phyloP scores from a whole-genome alignment of 2,797 vertebrate species.

The Anolis apletophallus region DNA sequence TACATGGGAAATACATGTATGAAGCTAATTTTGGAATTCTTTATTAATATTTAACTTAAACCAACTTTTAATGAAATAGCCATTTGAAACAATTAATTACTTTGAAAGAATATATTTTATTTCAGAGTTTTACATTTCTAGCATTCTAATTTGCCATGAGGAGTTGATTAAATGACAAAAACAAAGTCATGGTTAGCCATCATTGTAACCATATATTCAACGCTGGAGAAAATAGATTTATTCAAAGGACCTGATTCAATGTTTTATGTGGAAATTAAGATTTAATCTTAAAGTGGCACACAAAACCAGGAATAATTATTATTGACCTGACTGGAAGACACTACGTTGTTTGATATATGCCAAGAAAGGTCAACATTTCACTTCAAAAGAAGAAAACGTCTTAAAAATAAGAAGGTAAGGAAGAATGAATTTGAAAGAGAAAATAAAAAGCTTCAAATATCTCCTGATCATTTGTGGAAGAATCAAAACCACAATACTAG shows the following conservation, averaged over 20 bases:
- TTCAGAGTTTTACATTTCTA: slow-evolving; percentile 5
- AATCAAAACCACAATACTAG: neutral
- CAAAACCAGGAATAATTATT: neutral
- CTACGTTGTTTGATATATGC: neutral
- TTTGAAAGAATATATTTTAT: slow-evolving; percentile 63
- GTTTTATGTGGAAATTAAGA: neutral
- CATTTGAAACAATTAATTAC: slow-evolving; percentile 73
- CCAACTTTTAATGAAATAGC: slow-evolving; percentile 63
- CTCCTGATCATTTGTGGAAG: no score
- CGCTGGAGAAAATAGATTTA: neutral
- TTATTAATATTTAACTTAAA: slow-evolving; percentile 32
- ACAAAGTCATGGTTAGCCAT: neutral
- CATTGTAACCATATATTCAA: neutral
- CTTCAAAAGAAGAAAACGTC: neutral
- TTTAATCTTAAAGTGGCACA: neutral
- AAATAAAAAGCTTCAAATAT: neutral
- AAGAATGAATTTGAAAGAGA: neutral
- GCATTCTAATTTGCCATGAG: neutral
- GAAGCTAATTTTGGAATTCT: slow-evolving; percentile 61
- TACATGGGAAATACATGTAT: slow-evolving; percentile 33
- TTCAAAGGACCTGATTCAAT: neutral
- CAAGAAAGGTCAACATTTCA: neutral
- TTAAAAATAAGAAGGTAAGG: neutral
- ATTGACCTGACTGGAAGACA: neutral
- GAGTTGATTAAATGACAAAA: neutral